These are phyloP conservation scores for Microvelia longipes DNA, from an alignment of 1,140 invertebrate genomes.

Conservation along the genomic window DNA sequence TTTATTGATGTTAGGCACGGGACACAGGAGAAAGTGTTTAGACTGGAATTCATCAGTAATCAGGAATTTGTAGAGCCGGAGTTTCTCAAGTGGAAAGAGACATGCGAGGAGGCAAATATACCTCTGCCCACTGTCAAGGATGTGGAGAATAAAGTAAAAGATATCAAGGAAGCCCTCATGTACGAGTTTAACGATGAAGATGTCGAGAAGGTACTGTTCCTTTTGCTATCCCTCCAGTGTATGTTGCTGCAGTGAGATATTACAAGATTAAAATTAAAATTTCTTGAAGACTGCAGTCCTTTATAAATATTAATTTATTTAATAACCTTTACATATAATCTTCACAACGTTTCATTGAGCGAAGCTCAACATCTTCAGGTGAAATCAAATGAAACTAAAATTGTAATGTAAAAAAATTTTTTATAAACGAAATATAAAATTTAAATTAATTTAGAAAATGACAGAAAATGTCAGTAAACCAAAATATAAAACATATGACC, in stretches of 20 bases:
- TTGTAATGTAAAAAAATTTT: no score
- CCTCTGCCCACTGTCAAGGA: slow-evolving; percentile 69
- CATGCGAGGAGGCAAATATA: slow-evolving; percentile 57
- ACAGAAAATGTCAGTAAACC: no score
- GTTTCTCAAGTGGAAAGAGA: slow-evolving; percentile 83
- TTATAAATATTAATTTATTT: no score
- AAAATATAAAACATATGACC: no score
- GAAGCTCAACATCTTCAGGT: no score
- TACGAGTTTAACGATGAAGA: slow-evolving; percentile 81
- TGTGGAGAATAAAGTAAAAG: slow-evolving; percentile 68
- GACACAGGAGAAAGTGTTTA: slow-evolving; percentile 76
- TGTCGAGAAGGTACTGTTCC: slow-evolving; percentile 42
- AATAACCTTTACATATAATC: no score
- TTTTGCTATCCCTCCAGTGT: not conserved
- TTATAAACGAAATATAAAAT: no score
- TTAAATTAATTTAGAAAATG: no score
- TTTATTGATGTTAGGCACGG: slow-evolving; percentile 72
- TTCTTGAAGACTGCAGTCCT: no score
- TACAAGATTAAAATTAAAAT: no score
- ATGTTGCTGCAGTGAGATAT: not conserved
- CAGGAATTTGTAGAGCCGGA: slow-evolving; percentile 85
- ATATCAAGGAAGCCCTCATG: slow-evolving; percentile 75
- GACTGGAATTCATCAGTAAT: slow-evolving; percentile 96
- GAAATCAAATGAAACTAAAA: no score
- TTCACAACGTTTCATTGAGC: no score